phyloP scores from a whole-genome alignment of 2,888 invertebrate species.

The Oeneis ivallda region DNA sequence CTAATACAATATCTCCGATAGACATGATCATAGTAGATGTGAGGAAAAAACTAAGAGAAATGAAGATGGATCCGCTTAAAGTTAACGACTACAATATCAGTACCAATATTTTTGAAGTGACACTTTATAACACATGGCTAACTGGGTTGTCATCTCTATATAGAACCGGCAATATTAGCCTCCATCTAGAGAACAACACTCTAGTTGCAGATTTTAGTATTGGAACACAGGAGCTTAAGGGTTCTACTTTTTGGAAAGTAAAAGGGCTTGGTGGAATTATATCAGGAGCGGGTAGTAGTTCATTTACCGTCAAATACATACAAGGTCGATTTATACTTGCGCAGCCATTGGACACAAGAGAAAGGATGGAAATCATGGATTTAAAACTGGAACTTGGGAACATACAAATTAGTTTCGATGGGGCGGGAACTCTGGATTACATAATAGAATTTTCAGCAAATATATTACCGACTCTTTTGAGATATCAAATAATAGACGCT shows the following conservation, averaged over 20 bases:
- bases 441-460: conserved; percentile 90
- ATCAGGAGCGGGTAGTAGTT: conserved; percentile 86
- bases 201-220: conserved; percentile 85
- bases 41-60: conserved; percentile 84
- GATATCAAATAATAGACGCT: conserved; percentile 93
- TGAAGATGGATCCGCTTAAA: conserved; percentile 88
- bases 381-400: conserved; percentile 91
- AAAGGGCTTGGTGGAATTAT: conserved; percentile 85
- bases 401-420: conserved; percentile 90
- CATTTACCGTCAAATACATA: conserved; percentile 90
- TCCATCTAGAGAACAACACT: conserved; percentile 87
- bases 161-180: conserved; percentile 88
- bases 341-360: conserved; percentile 89
- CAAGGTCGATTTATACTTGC: conserved; percentile 85
- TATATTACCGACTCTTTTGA: conserved; percentile 90
- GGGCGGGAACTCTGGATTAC: conserved; percentile 92
- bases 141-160: conserved; percentile 91
- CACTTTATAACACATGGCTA: conserved; percentile 88
- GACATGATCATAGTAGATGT: conserved; percentile 91
- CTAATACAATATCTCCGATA: conserved; percentile 92
- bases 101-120: conserved; percentile 85
- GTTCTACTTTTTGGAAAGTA: conserved; percentile 90
- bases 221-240: conserved; percentile 89
- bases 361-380: conserved; percentile 86
- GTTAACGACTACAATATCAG: conserved; percentile 87